Percentiles rank a stretch among this genome's conserved stretches.
phyloP scores from a whole-genome alignment of 2,888 invertebrate genomes.

The Synanthedon vespiformis region DNA sequence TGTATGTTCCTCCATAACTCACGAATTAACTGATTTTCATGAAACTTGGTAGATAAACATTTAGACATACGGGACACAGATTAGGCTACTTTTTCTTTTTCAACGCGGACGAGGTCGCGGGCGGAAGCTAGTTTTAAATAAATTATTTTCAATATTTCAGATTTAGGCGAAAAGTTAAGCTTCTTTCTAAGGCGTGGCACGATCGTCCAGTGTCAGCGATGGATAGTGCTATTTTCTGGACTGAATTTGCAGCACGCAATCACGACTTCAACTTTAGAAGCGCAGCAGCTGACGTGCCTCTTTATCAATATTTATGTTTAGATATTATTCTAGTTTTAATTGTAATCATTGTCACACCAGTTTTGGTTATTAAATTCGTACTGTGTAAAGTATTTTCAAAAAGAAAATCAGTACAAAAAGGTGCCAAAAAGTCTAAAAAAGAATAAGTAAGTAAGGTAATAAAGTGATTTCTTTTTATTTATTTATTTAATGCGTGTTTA shows the following conservation, averaged over 20 bases:
- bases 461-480: neutral
- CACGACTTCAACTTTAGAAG: conserved; percentile 47
- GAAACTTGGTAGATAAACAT: too few species aligned
- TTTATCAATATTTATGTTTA: conserved; percentile 57
- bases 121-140: too few species aligned
- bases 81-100: too few species aligned
- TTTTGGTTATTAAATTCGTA: neutral
- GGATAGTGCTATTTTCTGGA: conserved; percentile 74
- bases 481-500: too few species aligned
- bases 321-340: conserved; percentile 25
- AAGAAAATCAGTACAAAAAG: neutral
- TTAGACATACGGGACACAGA: too few species aligned
- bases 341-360: conserved; percentile 8
- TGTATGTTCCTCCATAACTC: too few species aligned
- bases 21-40: too few species aligned
- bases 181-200: conserved; percentile 63
- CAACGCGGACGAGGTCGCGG: too few species aligned
- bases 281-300: conserved; percentile 56
- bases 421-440: conserved; percentile 1
- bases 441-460: conserved; percentile 1
- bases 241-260: conserved; percentile 70
- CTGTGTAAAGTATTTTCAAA: neutral
- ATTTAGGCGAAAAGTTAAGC: conserved; percentile 48
- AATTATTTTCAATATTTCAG: conserved; percentile 21
- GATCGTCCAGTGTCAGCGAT: conserved; percentile 69